Evolutionary conservation across 2,888 invertebrate genomes (phyloP).

Genomic region (Uropetala carovei): DNA sequence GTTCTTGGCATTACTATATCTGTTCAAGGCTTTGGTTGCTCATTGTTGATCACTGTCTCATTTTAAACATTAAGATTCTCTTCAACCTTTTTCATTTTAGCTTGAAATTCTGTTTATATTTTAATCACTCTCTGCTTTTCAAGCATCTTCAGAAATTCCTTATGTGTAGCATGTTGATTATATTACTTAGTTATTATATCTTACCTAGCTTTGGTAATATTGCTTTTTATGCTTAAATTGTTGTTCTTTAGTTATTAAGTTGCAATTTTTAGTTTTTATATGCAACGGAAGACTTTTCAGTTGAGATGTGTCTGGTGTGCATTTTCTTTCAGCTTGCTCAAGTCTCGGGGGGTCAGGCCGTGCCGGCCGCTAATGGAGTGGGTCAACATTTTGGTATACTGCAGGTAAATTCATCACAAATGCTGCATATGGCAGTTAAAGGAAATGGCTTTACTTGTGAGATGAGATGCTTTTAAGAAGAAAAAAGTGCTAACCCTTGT

Average conservation of each 20-base stretch:
- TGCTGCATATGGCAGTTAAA: constrained; percentile 32
- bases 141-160: not conserved
- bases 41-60: not conserved
- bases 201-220: constrained; percentile 63
- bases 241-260: constrained; percentile 52
- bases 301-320: constrained; percentile 62
- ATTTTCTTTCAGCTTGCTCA: constrained; percentile 79
- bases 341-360: constrained; percentile 82
- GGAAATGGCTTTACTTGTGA: constrained; percentile 25
- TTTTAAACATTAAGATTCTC: constrained; percentile 63
- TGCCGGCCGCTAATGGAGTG: constrained; percentile 77
- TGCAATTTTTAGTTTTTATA: constrained; percentile 51
- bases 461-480: not conserved
- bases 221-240: constrained; percentile 59
- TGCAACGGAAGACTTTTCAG: constrained; percentile 50
- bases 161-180: constrained; percentile 41
- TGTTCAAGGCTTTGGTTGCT: not conserved
- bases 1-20: constrained; percentile 28
- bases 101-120: no score
- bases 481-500: no score
- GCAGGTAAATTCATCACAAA: constrained; percentile 37
- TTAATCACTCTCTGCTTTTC: no score
- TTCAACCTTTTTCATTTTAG: no score
- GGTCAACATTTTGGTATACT: constrained; percentile 63
- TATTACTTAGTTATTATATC: not conserved